phyloP scores from a whole-genome alignment of 2,113 vertebrate genomes.

The Ailurus styani region DNA sequence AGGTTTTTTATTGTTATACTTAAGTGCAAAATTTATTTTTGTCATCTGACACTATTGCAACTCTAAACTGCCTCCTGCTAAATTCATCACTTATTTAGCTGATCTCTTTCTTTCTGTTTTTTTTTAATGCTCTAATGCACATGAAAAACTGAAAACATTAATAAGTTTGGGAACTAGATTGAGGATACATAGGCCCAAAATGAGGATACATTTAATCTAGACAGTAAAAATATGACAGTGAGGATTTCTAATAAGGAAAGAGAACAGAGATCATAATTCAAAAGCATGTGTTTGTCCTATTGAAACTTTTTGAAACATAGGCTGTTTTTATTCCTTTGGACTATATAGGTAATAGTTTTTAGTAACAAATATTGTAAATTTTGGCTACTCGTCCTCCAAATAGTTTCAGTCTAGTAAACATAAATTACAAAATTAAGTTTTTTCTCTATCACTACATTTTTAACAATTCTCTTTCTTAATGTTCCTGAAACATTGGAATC shows the following conservation, averaged over 20 bases:
- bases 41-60: conserved; percentile 42
- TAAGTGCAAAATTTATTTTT: conserved; percentile 36
- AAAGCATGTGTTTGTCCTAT: not conserved
- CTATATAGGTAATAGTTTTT: not conserved
- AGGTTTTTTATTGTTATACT: not conserved
- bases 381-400: not conserved
- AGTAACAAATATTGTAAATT: conserved; percentile 32
- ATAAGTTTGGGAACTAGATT: not conserved
- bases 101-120: not conserved
- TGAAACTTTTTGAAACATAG: conserved; percentile 2
- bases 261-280: conserved; percentile 1
- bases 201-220: conserved; percentile 17
- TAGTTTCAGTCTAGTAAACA: not conserved
- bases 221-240: not conserved
- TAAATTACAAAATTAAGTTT: conserved; percentile 36
- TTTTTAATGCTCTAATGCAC: not conserved
- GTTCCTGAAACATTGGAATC: not conserved
- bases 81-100: conserved; percentile 10
- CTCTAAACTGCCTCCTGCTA: conserved; percentile 19
- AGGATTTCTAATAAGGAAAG: conserved; percentile 23
- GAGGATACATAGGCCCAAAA: not conserved
- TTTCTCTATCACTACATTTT: not conserved
- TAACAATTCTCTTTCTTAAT: not conserved
- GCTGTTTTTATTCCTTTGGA: conserved; percentile 5
- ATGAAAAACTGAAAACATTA: conserved; percentile 11